Base-by-base conservation (phyloP, 2,797 vertebrate species). In the Cottoperca gobio region DNA sequence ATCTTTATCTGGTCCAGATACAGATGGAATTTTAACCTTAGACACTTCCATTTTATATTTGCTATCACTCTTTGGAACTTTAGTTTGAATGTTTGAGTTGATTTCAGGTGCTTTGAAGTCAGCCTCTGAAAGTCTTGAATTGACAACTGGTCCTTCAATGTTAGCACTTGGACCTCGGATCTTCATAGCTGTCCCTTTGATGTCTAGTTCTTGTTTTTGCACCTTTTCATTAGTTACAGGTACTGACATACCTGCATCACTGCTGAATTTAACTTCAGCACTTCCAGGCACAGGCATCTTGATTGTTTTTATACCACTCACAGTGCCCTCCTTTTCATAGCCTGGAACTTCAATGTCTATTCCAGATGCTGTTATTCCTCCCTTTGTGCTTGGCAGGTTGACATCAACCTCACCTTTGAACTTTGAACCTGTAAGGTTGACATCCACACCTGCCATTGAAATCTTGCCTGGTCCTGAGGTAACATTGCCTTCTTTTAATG, bases 371-470 rank as follows among this genome's bases (percentile, higher is more conserved):
- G 83, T 79, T 26, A 77, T 68, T 48, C 35, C 64, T 31, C 46
- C 50, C 17, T 65, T 73, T 60, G 67, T 73, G 24, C 50, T 59
- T 60, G 60, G n/a, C 26, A 81, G 31, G 21, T 66, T 72, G 19
- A 57, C 43, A 78, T 73, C 67, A 64, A 53, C 40, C 17, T 81
- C 73, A 61, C 50, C 67, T 72, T 42, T 78, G 2, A 71, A 33
- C 37, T 81, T 83, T 72, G 83, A 70, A 72, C 72, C 70, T 64
- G 63, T 75, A 28, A 84, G 8, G 19, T 68, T 80, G 6, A 69
- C 50, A 78, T 90, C 78, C 28, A 68, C 28, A 67, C 53, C 81
- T 68, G 57, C 24, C 39, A 77, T 5, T 73, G 85, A 86, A 76
- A 82, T 45, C 6, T 77, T 79, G 26, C 72, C 66, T 78, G 68